phyloP scores from a whole-genome alignment of 2,888 invertebrate genomes.

The Copidosoma aretas region DNA sequence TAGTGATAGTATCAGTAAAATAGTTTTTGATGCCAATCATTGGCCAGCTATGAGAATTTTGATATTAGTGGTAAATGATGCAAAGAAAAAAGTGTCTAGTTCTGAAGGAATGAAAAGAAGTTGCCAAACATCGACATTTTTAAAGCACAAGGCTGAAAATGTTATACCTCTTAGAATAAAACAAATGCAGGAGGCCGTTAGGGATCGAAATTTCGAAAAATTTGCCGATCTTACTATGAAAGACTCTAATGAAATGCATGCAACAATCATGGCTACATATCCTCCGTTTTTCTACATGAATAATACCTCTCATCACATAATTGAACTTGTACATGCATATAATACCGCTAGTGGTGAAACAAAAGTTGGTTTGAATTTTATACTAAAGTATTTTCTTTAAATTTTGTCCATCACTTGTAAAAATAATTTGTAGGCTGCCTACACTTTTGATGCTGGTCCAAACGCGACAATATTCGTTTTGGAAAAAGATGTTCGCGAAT shows the following conservation, averaged over 20 bases:
- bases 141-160: constrained; percentile 75
- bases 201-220: constrained; percentile 24
- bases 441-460: constrained; percentile 98
- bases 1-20: constrained; percentile 77
- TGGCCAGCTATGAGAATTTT: constrained; percentile 93
- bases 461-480: constrained; percentile 91
- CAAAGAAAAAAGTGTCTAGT: constrained; percentile 83
- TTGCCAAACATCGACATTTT: constrained; percentile 80
- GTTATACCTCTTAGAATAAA: constrained; percentile 77
- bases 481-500: constrained; percentile 74
- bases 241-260: constrained; percentile 98
- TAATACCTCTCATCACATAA: constrained; percentile 81
- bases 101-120: constrained; percentile 87
- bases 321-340: constrained; percentile 81
- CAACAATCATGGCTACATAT: constrained; percentile 88
- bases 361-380: constrained; percentile 64
- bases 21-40: constrained; percentile 75
- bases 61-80: constrained; percentile 82
- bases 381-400: background rate
- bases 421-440: constrained; percentile 73
- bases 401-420: constrained; percentile 39
- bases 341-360: constrained; percentile 73
- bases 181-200: constrained; percentile 61
- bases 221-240: constrained; percentile 87
- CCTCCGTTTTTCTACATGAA: constrained; percentile 95